Base-by-base conservation (phyloP, 2,888 invertebrate species). In the Drosophila stalkeri region DNA sequence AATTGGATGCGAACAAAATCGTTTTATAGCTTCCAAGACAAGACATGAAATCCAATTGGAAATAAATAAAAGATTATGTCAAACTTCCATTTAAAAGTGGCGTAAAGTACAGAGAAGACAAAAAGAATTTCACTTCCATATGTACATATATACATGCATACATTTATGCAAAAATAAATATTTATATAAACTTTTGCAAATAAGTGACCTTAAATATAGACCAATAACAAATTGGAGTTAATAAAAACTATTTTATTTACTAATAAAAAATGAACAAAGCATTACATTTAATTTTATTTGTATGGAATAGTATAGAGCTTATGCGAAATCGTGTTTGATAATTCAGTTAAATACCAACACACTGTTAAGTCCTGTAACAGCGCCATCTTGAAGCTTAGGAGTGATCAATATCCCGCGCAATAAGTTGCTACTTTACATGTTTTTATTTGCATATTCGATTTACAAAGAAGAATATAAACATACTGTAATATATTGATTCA, bases 11-110 rank as follows among this genome's bases (percentile, higher is more conserved):
- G 60, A 62, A 37, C 65, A 37, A 69, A 77, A 81, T 86, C 81
- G 4, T 31, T 6, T 16, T 70, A 61, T 44, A 54, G 72, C 90
- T 84, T 84, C 82, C 90, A 64, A 57, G 33, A 43, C 44, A 57
- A 75, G 60, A 59, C 41, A 67, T 47, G 59, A 59, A 51, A 35
- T 61, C 39, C 18, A 52, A n/a, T 56, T 61, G n/a, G 61, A n/a
- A 67, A 31, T 18, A 47, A 52, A 49, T 6, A 64, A 43, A 67
- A 77, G 1, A 89, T 89, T 85, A 51, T 33, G 72, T 81, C 65
- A 89, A 78, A 73, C 88, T 84, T 89, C 83, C 90, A 84, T 55
- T 41, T 64, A 66, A 77, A 62, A 55, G 33, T 72, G 63, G 46
- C 66, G 64, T 46, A 55, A 54, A 39, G 7, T 31, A 51, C 43